These are phyloP conservation scores for Yponomeuta cagnagella DNA, from an alignment of 2,888 invertebrate species.

Conservation along the genomic window DNA sequence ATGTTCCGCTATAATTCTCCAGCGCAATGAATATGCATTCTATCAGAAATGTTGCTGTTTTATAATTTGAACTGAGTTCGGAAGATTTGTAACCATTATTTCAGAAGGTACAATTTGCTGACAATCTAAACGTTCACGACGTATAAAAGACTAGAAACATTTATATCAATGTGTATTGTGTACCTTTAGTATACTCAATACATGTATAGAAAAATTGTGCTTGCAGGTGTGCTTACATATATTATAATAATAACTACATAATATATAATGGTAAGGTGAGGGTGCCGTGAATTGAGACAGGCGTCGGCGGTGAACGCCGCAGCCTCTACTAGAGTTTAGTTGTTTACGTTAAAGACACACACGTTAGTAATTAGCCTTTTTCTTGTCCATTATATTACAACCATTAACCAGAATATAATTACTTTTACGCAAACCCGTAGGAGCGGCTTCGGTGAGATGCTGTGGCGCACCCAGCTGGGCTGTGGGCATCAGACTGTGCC, in stretches of 20 bases:
- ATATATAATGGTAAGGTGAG: constrained; percentile 27
- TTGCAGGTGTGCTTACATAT: constrained; percentile 52
- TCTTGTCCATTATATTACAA: constrained; percentile 9
- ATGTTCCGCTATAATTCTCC: constrained; percentile 26
- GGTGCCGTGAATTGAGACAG: constrained; percentile 11
- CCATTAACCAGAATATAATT: constrained; percentile 14
- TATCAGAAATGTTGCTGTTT: not conserved
- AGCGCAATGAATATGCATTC: constrained; percentile 15
- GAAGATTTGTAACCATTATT: constrained; percentile 43
- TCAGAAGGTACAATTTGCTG: constrained; percentile 16
- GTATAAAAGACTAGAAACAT: constrained; percentile 50
- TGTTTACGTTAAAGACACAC: constrained; percentile 12
- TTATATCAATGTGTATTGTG: constrained; percentile 34
- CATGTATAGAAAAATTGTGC: constrained; percentile 56
- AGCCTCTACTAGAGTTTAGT: constrained; percentile 10
- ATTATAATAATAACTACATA: constrained; percentile 49
- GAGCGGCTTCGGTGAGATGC: not conserved
- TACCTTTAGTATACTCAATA: constrained; percentile 43
- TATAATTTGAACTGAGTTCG: constrained; percentile 32
- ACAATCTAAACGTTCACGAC: constrained; percentile 25
- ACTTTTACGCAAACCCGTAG: constrained; percentile 5
- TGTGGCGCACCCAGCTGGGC: constrained; percentile 1
- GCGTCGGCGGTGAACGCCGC: constrained; percentile 7
- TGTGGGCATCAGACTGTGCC: not conserved
- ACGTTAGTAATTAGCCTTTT: constrained; percentile 1